A percentile compares a stretch with the other conserved stretches of the same genome.
Evolutionary conservation across 2,113 vertebrate species (phyloP).

Genomic region (Mugil cephalus): DNA sequence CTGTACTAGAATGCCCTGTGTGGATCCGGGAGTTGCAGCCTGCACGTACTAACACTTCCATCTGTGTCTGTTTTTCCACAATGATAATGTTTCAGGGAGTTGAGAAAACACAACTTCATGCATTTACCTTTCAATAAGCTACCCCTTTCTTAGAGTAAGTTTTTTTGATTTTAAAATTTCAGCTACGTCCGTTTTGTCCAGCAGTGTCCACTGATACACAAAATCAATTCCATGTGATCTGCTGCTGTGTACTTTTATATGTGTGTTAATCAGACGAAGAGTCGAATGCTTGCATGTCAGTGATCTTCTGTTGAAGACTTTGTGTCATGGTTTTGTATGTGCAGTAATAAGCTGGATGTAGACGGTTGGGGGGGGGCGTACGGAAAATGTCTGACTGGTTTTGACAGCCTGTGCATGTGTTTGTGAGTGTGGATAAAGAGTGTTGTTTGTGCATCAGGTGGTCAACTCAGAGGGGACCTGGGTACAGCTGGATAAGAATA

Average conservation of each 20-base stretch:
- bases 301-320: conserved; percentile 32
- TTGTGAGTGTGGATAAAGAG: conserved; percentile 71
- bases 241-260: conserved; percentile 32
- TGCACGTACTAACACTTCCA: conserved; percentile 69
- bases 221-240: conserved; percentile 57
- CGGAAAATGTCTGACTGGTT: conserved; percentile 20
- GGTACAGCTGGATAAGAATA: conserved; percentile 99
- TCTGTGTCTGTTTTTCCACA: conserved; percentile 64
- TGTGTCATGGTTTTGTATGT: conserved; percentile 36
- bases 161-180: conserved; percentile 26
- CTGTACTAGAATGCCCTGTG: conserved; percentile 64
- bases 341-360: conserved; percentile 26
- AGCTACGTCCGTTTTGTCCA: conserved; percentile 54
- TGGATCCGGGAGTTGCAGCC: conserved; percentile 60
- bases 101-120: conserved; percentile 65
- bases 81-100: conserved; percentile 60
- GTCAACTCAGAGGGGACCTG: conserved; percentile 97
- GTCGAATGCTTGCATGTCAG: conserved; percentile 60
- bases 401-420: conserved; percentile 11
- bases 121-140: conserved; percentile 69
- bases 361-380: neutral
- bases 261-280: conserved; percentile 47
- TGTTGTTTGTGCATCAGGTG: conserved; percentile 90
- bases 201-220: conserved; percentile 45
- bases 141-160: conserved; percentile 59